These are phyloP conservation scores for Oxyruncus cristatus DNA, from an alignment of 2,113 vertebrate species.

Conservation along the genomic window DNA sequence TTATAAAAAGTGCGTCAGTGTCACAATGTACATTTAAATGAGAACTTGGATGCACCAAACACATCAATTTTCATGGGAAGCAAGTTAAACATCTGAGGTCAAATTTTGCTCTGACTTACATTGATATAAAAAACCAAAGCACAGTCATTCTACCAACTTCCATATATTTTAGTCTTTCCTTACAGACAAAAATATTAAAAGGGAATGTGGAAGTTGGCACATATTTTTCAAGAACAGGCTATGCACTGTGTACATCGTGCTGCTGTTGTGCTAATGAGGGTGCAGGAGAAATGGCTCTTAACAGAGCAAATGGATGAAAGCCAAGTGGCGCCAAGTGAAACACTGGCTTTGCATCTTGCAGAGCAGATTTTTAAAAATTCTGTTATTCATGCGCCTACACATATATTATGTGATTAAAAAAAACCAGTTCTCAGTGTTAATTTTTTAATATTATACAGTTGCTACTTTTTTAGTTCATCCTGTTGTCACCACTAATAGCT, in stretches of 20 bases:
- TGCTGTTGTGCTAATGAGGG: neutral
- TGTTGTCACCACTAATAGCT: neutral
- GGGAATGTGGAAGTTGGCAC: neutral
- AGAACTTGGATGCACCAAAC: neutral
- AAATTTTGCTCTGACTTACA: neutral
- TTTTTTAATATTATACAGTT: neutral
- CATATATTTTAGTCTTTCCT: neutral
- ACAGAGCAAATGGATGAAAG: neutral
- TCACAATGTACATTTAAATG: conserved; percentile 44
- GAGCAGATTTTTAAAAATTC: neutral
- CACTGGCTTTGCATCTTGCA: neutral
- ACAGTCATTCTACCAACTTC: neutral
- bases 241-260: neutral
- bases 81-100: conserved; percentile 28
- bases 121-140: neutral
- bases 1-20: conserved; percentile 28
- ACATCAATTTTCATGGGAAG: conserved; percentile 21
- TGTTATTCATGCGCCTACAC: neutral
- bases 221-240: neutral
- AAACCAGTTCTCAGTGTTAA: neutral
- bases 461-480: neutral
- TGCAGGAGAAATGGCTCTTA: neutral
- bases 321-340: neutral
- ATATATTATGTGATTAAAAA: neutral
- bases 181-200: neutral